Evolutionary conservation across 2,113 vertebrate species (phyloP).

Genomic region (Pedetes capensis): DNA sequence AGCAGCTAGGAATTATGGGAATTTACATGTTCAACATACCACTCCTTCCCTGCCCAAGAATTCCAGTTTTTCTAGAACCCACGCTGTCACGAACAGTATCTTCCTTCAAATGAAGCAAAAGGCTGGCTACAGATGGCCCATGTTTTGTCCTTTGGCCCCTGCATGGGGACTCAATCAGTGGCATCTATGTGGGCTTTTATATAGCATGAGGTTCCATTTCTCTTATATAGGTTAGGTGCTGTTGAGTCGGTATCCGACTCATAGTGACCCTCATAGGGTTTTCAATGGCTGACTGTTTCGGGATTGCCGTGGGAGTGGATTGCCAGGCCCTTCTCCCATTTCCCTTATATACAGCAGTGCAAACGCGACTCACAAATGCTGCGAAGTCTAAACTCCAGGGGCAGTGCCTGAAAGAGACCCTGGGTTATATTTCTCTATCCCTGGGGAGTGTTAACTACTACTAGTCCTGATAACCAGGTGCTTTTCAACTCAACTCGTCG

Average conservation of each 20-base stretch:
- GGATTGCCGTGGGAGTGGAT: too few relatives aligned
- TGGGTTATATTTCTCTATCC: neutral
- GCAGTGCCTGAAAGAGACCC: neutral
- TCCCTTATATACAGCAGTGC: neutral
- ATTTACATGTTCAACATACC: neutral
- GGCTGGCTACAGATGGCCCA: neutral
- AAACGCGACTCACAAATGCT: neutral
- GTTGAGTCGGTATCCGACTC: too few relatives aligned
- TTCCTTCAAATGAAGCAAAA: neutral
- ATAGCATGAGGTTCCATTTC: too few relatives aligned
- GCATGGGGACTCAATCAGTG: neutral
- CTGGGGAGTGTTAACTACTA: neutral
- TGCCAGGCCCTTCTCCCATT: too few relatives aligned
- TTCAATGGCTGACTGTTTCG: too few relatives aligned
- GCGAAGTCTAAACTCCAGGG: neutral
- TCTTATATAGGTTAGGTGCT: too few relatives aligned
- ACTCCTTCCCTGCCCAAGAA: neutral
- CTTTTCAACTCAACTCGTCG: neutral
- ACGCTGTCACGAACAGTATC: neutral
- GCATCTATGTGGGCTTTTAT: neutral
- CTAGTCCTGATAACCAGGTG: neutral
- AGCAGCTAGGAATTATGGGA: neutral
- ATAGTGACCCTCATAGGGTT: too few relatives aligned
- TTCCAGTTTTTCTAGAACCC: neutral
- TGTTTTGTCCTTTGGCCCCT: neutral